Evolutionary conservation across 2,797 vertebrate species (phyloP), one percentile per base, ranked within the genome.

Genomic region (Thaleichthys pacificus): DNA sequence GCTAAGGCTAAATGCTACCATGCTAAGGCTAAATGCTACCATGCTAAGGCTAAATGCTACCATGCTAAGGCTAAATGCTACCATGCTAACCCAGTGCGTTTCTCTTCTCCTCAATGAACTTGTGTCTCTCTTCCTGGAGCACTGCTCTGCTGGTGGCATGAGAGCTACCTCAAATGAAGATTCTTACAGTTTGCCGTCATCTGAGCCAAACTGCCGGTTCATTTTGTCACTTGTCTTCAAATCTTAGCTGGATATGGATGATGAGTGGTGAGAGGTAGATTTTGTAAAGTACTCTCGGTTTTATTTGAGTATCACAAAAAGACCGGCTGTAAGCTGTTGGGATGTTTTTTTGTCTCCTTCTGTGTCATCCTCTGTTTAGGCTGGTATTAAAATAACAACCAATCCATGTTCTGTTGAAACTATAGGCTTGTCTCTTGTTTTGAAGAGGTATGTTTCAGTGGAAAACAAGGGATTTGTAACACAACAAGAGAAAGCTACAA

Each of bases 401-500:
- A 22, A 32, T 19, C 19, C 69, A 54, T 64, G 60, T 26, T 71
- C 19, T 64, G 69, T 56, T 12, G 42, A 47, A 47, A 2, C 11
- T 70, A 22, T 14, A 62, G 12, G 47, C 51, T 8, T 69, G 58
- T 30, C 32, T 64, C 11, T 66, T 69, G 67, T 69, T 58, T 69
- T 57, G 24, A n/a, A 22, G 67, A 35, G 54, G 67, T 58, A n/a
- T 30, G 54, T 51, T 60, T 58, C 35, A 69, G 49, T 28, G 22
- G 24, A 69, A 68, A 74, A 74, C 73, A 65, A 60, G 35, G 35
- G 51, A 69, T 69, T 49, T 65, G 32, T 4, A 32, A 42, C 71
- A 60, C 2, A 63, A 38, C 42, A 73, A 38, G 72, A 57, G 32
- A 21, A 63, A 42, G 28, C 14, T 63, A 63, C 60, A 15, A 61